Base-by-base conservation (phyloP, 2,888 invertebrate species). In the Eupithecia inturbata region DNA sequence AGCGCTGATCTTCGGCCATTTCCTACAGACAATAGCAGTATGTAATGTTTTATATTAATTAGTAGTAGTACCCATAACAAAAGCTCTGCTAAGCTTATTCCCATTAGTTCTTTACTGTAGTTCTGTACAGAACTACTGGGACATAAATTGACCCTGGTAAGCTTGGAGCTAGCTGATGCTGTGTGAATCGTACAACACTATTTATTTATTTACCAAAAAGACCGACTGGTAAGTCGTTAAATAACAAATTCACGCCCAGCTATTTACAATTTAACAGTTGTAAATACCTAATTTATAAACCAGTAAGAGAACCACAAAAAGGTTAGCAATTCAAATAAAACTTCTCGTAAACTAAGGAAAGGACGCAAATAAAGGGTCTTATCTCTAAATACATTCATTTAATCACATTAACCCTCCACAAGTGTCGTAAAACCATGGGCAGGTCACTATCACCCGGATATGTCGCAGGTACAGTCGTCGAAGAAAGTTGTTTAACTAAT, bases 301-400 rank as follows among this genome's bases (percentile, higher is more conserved):
- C 71, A 66, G 71, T 71, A 49, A 71, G n/a, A 7, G 67, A 16
- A 45, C 62, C 67, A 71, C 76, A 71, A 73, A 76, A 73, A 71
- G 76, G 73, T 73, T 73, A 73, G 68, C 76, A 77, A 81, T 82
- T 79, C 80, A 76, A 80, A 82, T 80, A 82, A 81, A 81, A 77
- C 77, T 75, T 78, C 81, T 78, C 78, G 80, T 81, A 81, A 81
- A 81, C 79, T 75, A 75, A 77, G 75, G 79, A 82, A 75, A 76
- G 74, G 79, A 82, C 84, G 80, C 82, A 80, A 78, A 84, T 87
- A 85, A 86, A 86, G 82, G 81, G 79, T 67, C 81, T 87, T 86
- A 87, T 85, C 84, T 81, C 83, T 83, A 83, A 85, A 86, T 83
- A 83, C 84, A 88, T 86, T 85, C 84, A 84, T 87, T 86, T 83